A percentile compares a stretch with the other conserved stretches of the same genome.
Evolutionary conservation across 1,140 invertebrate species (phyloP).

Genomic region (Drosophila orena): DNA sequence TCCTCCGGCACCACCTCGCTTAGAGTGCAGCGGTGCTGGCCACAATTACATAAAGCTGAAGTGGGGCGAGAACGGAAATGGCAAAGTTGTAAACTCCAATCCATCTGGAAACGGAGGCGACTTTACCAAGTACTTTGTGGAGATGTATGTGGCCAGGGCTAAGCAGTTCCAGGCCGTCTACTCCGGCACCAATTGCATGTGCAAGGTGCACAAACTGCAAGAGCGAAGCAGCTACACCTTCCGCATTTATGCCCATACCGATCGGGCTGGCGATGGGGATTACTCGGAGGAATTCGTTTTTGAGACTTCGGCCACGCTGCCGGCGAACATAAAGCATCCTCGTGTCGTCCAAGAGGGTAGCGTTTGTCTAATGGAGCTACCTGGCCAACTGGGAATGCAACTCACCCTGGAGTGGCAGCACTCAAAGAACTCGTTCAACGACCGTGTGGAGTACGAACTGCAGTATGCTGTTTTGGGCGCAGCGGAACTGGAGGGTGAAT

Average conservation of each 20-base stretch:
- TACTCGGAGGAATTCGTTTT: constrained; percentile 90
- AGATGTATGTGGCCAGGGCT: constrained; percentile 89
- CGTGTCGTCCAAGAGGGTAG: constrained; percentile 85
- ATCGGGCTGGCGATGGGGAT: constrained; percentile 91
- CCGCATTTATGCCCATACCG: constrained; percentile 92
- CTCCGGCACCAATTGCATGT: constrained; percentile 90
- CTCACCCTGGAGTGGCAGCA: constrained; percentile 87
- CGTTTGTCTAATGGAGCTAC: constrained; percentile 59
- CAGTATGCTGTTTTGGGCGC: constrained; percentile 64
- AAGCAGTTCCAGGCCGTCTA: constrained; percentile 91
- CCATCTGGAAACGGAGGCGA: constrained; percentile 82
- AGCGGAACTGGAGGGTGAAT: constrained; percentile 32
- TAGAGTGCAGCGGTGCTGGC: constrained; percentile 89
- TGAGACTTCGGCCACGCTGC: constrained; percentile 91
- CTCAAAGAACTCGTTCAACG: constrained; percentile 81
- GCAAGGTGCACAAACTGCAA: constrained; percentile 92
- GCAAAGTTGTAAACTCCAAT: constrained; percentile 82
- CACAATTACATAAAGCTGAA: constrained; percentile 94
- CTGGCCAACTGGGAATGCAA: constrained; percentile 68
- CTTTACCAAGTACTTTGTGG: constrained; percentile 91
- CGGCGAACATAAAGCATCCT: constrained; percentile 90
- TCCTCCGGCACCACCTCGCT: constrained; percentile 90
- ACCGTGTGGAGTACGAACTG: constrained; percentile 80
- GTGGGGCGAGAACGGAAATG: constrained; percentile 88
- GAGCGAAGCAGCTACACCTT: constrained; percentile 92